Conservation (phyloP, 1,140 invertebrate species). For the Lycorma delicatula region DNA sequence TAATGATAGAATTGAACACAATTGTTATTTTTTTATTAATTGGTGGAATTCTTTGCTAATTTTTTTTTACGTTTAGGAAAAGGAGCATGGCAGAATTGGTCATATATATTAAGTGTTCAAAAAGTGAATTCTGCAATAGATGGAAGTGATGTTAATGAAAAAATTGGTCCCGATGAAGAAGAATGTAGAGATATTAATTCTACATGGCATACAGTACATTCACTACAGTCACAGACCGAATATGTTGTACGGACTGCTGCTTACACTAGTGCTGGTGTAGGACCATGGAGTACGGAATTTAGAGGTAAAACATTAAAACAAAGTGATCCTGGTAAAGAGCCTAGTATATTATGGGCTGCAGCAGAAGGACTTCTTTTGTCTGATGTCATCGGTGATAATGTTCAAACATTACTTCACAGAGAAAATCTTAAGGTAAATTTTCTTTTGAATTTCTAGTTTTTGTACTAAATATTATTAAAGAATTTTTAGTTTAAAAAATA, state of each 20-base stretch:
- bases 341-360: constrained; percentile 57
- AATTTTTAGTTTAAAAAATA: too few relatives aligned
- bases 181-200: constrained; percentile 47
- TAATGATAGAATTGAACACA: too few relatives aligned
- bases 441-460: constrained; percentile 8
- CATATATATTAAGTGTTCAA: constrained; percentile 67
- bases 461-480: constrained; percentile 1
- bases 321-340: constrained; percentile 25
- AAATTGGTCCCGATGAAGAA: too few relatives aligned
- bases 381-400: constrained; percentile 61
- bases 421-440: constrained; percentile 38
- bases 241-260: constrained; percentile 72
- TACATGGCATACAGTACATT: constrained; percentile 52
- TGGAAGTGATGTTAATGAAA: constrained; percentile 18
- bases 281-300: constrained; percentile 71
- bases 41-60: too few relatives aligned
- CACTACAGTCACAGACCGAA: constrained; percentile 59
- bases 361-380: constrained; percentile 59
- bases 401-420: constrained; percentile 53
- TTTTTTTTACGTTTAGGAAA: too few relatives aligned
- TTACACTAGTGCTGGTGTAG: constrained; percentile 63
- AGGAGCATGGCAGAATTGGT: constrained; percentile 77
- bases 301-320: constrained; percentile 52
- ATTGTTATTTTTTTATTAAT: too few relatives aligned
- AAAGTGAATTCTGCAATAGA: constrained; percentile 42